These are phyloP conservation scores for Tricholaema leucomelas DNA, from an alignment of 2,113 vertebrate species.

Conservation along the genomic window DNA sequence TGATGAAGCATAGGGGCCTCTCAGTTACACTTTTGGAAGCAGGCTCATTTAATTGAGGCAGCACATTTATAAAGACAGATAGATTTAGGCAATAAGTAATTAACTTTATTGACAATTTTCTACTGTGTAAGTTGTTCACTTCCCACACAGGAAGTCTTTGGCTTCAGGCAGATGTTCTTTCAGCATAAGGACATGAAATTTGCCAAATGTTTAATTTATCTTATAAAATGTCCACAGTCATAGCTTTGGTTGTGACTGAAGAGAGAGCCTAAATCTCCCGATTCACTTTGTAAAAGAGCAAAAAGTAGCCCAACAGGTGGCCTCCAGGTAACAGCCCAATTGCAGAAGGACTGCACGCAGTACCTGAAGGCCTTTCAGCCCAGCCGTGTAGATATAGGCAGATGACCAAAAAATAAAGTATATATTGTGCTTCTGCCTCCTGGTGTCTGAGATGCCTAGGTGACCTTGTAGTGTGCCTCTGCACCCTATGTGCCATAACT, in stretches of 20 bases:
- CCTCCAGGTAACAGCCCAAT: not conserved
- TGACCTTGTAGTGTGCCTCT: not conserved
- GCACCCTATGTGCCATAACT: not conserved
- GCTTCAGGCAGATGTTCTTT: constrained; percentile 36
- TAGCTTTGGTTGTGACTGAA: not conserved
- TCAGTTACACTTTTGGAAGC: not conserved
- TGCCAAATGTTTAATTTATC: constrained; percentile 9
- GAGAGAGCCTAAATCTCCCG: not conserved
- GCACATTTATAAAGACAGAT: not conserved
- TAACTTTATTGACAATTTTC: constrained; percentile 51
- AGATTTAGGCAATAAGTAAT: constrained; percentile 40
- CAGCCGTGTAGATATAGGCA: not conserved
- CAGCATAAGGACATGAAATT: constrained; percentile 15
- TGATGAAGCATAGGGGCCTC: constrained; percentile 33
- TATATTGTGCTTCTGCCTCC: not conserved
- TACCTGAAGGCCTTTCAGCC: not conserved
- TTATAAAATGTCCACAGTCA: not conserved
- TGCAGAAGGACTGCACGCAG: not conserved
- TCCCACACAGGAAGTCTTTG: constrained; percentile 28
- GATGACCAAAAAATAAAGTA: not conserved
- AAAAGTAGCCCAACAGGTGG: not conserved
- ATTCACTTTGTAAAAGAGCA: not conserved
- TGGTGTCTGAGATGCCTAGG: not conserved
- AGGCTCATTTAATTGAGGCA: not conserved
- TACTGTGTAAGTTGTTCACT: not conserved